Evolutionary conservation across 2,113 vertebrate genomes (phyloP), one percentile per base, ranked within the genome.

Genomic region (Strigops habroptila): DNA sequence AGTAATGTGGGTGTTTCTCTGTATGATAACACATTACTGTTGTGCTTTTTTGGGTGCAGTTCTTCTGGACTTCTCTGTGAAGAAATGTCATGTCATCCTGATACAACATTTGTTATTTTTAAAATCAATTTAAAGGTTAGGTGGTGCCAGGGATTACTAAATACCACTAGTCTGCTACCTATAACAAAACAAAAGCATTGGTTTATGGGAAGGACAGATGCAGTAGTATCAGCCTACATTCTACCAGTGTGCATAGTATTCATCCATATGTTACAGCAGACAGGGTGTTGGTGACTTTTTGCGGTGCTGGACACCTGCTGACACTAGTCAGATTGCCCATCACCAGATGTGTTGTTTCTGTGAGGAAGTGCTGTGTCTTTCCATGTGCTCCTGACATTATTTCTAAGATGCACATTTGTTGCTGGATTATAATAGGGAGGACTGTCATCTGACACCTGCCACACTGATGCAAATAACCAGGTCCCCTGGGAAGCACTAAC

Each of bases 161-260:
- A 94, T 70, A 82, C 75, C 19, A 52, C 33, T 22, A 30, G 87
- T 79, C 87, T 93, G 65, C 73, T 90, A 9, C 88, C 80, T 67
- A 33, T 41, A 85, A 53, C 52, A 53, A 95, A 91, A 89, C 67
- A 92, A 75, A 48, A 77, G 41, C 67, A 24, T 3, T 76, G 62
- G 68, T 69, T 96, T 92, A 51, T 86, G 83, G 64, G 75, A 71
- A 83, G 79, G 90, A 91, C 95, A 96, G 86, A 96, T 91, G 92
- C 82, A 87, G 55, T 75, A 84, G 33, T 75, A 75, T 39, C 74
- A 91, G 33, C 59, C 81, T 74, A 4, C 70, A 30, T 86, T 83
- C 77, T 74, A 39, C 39, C 49, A 65, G 43, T 0, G 0, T 24
- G 51, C 35, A 7, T 6, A 46, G 31, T 18, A 2, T 86, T 93